phyloP scores from a whole-genome alignment of 2,888 invertebrate species.

The Drosophila atripex region DNA sequence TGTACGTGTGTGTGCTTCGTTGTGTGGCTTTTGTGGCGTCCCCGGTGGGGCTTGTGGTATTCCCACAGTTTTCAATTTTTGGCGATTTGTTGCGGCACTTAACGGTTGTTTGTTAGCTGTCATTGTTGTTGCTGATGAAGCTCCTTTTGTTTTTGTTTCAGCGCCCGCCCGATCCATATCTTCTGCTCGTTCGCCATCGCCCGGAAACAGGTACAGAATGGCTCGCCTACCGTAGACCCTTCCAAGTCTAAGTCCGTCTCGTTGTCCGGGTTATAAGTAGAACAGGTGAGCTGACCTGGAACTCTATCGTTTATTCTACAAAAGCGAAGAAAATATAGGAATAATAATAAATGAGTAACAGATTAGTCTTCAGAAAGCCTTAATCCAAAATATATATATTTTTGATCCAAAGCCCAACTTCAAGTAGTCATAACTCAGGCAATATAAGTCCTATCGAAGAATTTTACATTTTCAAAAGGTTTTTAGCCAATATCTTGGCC shows the following conservation, averaged over 20 bases:
- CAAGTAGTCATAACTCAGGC: too few species aligned
- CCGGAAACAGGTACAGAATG: constrained; percentile 5
- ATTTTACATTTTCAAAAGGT: too few species aligned
- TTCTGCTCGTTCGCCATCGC: neutral
- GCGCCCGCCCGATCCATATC: constrained; percentile 12
- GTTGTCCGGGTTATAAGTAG: too few species aligned
- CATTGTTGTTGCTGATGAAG: constrained; percentile 76
- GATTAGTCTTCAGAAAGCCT: too few species aligned
- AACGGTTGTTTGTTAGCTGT: constrained; percentile 78
- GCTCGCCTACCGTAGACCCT: neutral
- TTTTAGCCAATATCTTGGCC: too few species aligned
- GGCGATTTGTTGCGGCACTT: constrained; percentile 79
- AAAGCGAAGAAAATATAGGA: too few species aligned
- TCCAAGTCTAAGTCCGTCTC: too few species aligned
- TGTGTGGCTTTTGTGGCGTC: constrained; percentile 33
- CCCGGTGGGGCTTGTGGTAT: constrained; percentile 46
- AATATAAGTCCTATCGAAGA: too few species aligned
- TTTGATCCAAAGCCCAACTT: too few species aligned
- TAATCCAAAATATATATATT: too few species aligned
- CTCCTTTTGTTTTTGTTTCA: constrained; percentile 62
- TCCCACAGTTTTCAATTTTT: constrained; percentile 79
- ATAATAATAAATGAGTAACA: too few species aligned
- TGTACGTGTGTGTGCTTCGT: constrained; percentile 26
- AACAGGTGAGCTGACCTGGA: neutral
- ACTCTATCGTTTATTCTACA: too few species aligned